Evolutionary conservation across 2,113 vertebrate species (phyloP), one percentile per base, ranked within the genome.

Genomic region (Mionectes macconnelli): DNA sequence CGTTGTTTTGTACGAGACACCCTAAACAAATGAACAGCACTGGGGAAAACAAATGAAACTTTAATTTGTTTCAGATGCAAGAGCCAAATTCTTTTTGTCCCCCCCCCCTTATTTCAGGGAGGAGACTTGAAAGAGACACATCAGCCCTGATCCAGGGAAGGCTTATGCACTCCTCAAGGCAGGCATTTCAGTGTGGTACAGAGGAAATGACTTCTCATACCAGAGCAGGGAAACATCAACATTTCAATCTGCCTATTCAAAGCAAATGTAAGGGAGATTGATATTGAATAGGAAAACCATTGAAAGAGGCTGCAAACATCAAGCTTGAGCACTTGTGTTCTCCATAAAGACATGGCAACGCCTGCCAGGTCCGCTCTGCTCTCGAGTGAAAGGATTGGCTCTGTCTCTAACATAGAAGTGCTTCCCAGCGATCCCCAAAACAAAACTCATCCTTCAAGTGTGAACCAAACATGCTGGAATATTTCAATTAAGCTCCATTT

Each of bases 131-230:
- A 83, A 47, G 70, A 94, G 78, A 83, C 84, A 91, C 42, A 87
- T 64, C 80, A 96, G 77, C 60, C 72, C 23, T 59, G 62, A 84
- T 64, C 68, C 84, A 79, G 87, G 89, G 84, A 55, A 52, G 33
- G 39, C 20, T 72, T 42, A 57, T 40, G 72, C 45, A 40, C 77
- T 89, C 60, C 77, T 92, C 59, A 56, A 68, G 78, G 55, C 60
- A 75, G 33, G 45, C 90, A 78, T 57, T 88, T 96, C 68, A 80
- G 84, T 84, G 79, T 67, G 74, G 35, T 42, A 4, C 1, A 1
- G 66, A 93, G 87, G 84, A 96, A 95, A 86, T 95, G 40, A 87
- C 90, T 96, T 91, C 86, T 87, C 67, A 75, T 84, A 76, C n/a
- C 76, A 92, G 66, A 82, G 40, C 70, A 90, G 77, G 83, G 86